Evolutionary conservation across 2,113 vertebrate genomes (phyloP).

Genomic region (Python bivittatus): DNA sequence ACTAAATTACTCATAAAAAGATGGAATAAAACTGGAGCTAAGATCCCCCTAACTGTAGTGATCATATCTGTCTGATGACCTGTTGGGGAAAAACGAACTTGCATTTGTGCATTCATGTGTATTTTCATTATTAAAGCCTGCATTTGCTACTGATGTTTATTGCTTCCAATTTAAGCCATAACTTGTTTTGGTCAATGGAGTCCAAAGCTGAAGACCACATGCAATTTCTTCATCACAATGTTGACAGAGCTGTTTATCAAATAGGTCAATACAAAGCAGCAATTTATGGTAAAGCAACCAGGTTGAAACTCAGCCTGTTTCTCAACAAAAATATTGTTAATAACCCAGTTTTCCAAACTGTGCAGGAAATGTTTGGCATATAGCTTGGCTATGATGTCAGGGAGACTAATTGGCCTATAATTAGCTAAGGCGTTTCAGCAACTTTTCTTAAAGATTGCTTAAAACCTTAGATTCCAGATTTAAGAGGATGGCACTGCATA

Average conservation of each 20-base stretch:
- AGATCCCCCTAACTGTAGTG: too few relatives aligned
- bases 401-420: too few relatives aligned
- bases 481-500: too few relatives aligned
- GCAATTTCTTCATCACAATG: neutral
- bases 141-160: neutral
- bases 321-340: neutral
- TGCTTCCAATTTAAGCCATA: neutral
- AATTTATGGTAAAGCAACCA: neutral
- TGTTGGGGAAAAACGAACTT: neutral
- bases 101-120: too few relatives aligned
- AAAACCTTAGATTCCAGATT: too few relatives aligned
- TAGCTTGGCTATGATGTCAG: too few relatives aligned
- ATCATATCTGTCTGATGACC: neutral
- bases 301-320: neutral
- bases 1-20: too few relatives aligned
- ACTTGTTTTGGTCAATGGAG: neutral
- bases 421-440: too few relatives aligned
- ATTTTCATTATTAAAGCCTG: neutral
- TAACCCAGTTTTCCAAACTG: neutral
- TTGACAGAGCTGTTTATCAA: neutral
- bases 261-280: neutral
- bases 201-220: neutral
- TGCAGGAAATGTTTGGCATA: too few relatives aligned
- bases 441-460: too few relatives aligned
- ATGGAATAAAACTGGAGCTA: too few relatives aligned